Evolutionary conservation across 2,888 invertebrate species (phyloP).

Genomic region (Pyrochroa serraticornis): DNA sequence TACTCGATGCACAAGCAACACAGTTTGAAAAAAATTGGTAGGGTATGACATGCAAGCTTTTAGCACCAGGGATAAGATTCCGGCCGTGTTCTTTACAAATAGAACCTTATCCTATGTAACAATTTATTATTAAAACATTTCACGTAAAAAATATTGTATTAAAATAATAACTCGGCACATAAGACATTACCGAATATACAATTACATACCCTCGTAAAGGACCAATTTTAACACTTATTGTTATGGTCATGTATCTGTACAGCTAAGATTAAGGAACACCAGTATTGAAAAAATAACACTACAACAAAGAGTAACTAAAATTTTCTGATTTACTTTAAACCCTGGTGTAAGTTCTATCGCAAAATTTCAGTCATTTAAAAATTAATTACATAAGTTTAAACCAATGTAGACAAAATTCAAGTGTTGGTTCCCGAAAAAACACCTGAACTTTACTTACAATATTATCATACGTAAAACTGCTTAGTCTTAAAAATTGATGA

Average conservation of each 20-base stretch:
- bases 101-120: constrained; percentile 30
- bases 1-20: constrained; percentile 22
- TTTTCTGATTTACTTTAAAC: constrained; percentile 25
- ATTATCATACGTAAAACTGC: constrained; percentile 11
- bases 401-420: constrained; percentile 17
- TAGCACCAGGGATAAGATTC: constrained; percentile 38
- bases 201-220: constrained; percentile 22
- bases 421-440: constrained; percentile 18
- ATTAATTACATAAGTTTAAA: constrained; percentile 19
- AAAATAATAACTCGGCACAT: constrained; percentile 24
- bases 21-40: constrained; percentile 13
- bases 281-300: constrained; percentile 33
- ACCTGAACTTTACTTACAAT: constrained; percentile 14
- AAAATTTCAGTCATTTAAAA: constrained; percentile 28
- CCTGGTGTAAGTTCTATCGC: constrained; percentile 28
- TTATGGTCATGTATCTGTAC: constrained; percentile 39
- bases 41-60: constrained; percentile 28
- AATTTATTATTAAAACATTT: constrained; percentile 20
- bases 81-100: constrained; percentile 15
- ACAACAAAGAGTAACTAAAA: constrained; percentile 14
- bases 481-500: constrained; percentile 7
- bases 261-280: constrained; percentile 42
- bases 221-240: constrained; percentile 33
- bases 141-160: constrained; percentile 27
- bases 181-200: constrained; percentile 37